Conservation (phyloP, 2,888 invertebrate species). For the Cephus rjabovi region DNA sequence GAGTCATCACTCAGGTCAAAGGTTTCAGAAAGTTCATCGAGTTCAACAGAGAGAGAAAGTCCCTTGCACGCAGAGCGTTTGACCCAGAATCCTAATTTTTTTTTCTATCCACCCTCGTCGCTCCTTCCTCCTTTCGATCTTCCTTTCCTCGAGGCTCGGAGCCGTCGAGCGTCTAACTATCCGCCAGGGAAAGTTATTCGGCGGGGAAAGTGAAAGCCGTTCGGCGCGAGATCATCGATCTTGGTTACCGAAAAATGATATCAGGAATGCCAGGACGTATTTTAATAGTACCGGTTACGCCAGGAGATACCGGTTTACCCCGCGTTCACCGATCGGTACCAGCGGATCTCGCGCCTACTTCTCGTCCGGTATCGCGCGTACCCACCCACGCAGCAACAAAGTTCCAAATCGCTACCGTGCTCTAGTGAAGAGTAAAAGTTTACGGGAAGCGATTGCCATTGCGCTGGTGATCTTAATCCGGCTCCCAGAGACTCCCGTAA, state of each 20-base stretch:
- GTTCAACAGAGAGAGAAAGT: slow-evolving; percentile 16
- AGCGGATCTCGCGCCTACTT: not conserved
- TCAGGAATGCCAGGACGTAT: not conserved
- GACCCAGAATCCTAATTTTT: slow-evolving; percentile 56
- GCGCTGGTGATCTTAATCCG: not conserved
- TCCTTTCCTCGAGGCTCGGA: not conserved
- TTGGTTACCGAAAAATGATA: not conserved
- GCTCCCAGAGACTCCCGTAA: not conserved
- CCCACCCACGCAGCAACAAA: not conserved
- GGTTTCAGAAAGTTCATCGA: not conserved
- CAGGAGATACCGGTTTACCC: not conserved
- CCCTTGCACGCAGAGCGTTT: slow-evolving; percentile 41
- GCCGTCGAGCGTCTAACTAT: not conserved
- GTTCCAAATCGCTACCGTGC: not conserved
- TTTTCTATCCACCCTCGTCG: slow-evolving; percentile 7
- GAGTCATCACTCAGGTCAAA: not conserved
- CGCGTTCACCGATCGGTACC: not conserved
- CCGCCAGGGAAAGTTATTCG: slow-evolving; percentile 50
- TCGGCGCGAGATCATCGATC: slow-evolving; percentile 37
- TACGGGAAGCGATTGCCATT: not conserved
- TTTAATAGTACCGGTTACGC: not conserved
- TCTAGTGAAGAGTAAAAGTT: not conserved
- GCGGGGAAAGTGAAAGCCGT: slow-evolving; percentile 57
- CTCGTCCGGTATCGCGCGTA: not conserved
- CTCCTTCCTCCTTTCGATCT: not conserved